Base-by-base conservation (phyloP, 1,140 invertebrate species). In the Cotesia chilonis region DNA sequence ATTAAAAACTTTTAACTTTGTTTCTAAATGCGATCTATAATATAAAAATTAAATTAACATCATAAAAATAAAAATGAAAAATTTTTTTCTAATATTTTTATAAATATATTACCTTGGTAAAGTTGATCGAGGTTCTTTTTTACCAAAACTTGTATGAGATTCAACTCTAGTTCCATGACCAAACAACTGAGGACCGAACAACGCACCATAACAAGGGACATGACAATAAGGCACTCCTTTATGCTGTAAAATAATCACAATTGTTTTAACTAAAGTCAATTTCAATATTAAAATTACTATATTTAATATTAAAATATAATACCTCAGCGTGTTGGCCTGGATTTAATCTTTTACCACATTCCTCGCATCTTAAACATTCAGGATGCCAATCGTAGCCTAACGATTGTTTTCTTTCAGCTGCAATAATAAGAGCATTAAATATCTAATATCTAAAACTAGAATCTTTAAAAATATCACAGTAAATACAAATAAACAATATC, bases 361-460 rank as follows among this genome's bases (percentile, higher is more conserved):
- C 95, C 80, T 94, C 92, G 85, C 95, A 97, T 71, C 92, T 89
- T 74, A 97, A 89, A 88, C 95, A 97, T 83, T 95, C 93, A 60
- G 94, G 92, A 90, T 97, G 95, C 95, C 95, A 97, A 82, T 97
- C 95, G 82, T 96, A 96, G 20, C 95, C 95, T 59, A 97, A 83
- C 4, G 95, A 96, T 81, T 95, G 93, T 86, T 95, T 95, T 77
- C 95, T 90, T 88, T 97, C 95, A 80, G 95, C 95, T 96, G 81
- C 79, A 90, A 87, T 77, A 75, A 71, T 54, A 28, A 54, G 4
- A 71, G 20, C 20, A 47, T 52, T 70, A 41, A 35, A 64, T 64
- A 63, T 55, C 14, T 28, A 35, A 64, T 64, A 63, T 55, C 14
- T 28, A 3, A 28, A 28, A 28, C 10, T n/a, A 63, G 61, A 64